phyloP scores from a whole-genome alignment of 2,797 vertebrate genomes.

The Arrhamphus sclerolepis region DNA sequence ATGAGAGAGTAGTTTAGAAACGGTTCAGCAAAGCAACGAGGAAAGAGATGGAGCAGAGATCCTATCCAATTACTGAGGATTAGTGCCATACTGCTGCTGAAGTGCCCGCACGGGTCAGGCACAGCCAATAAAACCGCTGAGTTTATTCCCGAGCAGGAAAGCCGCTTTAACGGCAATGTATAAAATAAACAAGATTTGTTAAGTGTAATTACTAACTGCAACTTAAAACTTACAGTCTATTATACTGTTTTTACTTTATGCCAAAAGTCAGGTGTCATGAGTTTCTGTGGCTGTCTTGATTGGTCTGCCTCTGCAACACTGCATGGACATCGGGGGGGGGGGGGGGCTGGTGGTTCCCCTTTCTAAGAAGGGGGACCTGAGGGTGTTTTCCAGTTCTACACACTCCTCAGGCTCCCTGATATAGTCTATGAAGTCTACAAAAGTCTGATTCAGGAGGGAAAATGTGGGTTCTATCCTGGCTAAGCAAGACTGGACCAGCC shows the following conservation, averaged over 20 bases:
- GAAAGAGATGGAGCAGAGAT: conserved; percentile 21
- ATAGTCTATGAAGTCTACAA: too few species aligned
- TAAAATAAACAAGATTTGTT: conserved; percentile 19
- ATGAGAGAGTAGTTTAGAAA: conserved; percentile 32
- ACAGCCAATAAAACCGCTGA: conserved; percentile 44
- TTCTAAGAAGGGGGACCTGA: too few species aligned
- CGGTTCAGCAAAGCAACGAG: conserved; percentile 24
- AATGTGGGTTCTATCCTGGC: too few species aligned
- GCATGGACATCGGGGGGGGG: not conserved
- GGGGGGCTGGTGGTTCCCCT: too few species aligned
- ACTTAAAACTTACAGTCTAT: not conserved
- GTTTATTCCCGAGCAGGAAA: conserved; percentile 20
- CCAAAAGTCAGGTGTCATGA: not conserved
- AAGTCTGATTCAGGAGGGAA: too few species aligned
- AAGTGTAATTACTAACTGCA: not conserved
- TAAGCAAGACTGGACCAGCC: too few species aligned
- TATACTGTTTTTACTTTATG: not conserved
- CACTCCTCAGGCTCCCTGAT: too few species aligned
- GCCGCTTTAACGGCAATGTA: conserved; percentile 23
- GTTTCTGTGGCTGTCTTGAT: too few species aligned
- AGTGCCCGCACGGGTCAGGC: conserved; percentile 27
- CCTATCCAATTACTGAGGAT: conserved; percentile 73
- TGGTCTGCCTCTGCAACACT: not conserved
- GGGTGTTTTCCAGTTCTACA: too few species aligned
- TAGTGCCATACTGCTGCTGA: conserved; percentile 54